A percentile compares a stretch with the other conserved stretches of the same genome.
Conservation (phyloP, 2,113 vertebrate species). For the Leptobrachium leishanense region DNA sequence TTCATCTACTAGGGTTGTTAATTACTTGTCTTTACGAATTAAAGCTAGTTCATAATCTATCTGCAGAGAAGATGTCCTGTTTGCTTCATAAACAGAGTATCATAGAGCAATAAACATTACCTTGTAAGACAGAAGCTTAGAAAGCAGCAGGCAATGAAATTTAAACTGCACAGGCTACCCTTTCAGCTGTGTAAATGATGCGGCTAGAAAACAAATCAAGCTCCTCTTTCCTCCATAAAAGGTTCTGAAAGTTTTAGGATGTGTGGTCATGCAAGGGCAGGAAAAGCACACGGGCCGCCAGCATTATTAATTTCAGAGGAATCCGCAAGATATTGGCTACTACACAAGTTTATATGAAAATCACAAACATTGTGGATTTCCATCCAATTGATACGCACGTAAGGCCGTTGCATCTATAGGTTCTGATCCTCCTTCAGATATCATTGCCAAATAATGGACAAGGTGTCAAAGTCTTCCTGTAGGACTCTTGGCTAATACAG, state of each 20-base stretch:
- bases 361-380: no score
- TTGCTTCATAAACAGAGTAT: no score
- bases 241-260: slow-evolving; percentile 19
- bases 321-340: not conserved
- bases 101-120: slow-evolving; percentile 58
- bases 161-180: slow-evolving; percentile 1
- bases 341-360: no score
- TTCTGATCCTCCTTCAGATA: no score
- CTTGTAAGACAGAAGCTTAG: slow-evolving; percentile 52
- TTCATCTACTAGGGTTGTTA: no score
- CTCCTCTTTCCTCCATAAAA: slow-evolving; percentile 55
- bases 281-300: slow-evolving; percentile 3
- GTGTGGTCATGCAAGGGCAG: not conserved
- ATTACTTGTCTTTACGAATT: no score
- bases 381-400: no score
- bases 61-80: not conserved
- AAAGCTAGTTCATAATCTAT: not conserved
- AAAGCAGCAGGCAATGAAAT: slow-evolving; percentile 43
- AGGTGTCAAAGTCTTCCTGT: no score
- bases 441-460: no score
- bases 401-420: no score
- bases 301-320: slow-evolving; percentile 5
- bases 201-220: slow-evolving; percentile 19
- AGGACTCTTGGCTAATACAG: no score
- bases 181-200: slow-evolving; percentile 37